Conservation (phyloP, 2,113 vertebrate species). For the Brienomyrus longianalis region DNA sequence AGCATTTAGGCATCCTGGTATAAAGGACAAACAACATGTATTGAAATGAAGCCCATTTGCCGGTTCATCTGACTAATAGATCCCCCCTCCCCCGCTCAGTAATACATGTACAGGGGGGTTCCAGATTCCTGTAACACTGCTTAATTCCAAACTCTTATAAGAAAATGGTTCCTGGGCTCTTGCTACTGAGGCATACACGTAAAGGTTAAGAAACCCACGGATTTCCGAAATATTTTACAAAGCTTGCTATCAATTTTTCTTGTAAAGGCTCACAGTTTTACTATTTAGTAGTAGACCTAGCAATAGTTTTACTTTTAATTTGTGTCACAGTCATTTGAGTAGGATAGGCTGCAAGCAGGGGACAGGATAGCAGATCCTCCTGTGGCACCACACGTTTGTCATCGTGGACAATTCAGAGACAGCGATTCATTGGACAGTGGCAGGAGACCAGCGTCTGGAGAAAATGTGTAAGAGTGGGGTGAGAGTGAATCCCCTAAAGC, state of each 20-base stretch:
- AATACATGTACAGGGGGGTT: background rate
- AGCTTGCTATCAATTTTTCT: background rate
- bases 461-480: background rate
- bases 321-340: background rate
- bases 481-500: background rate
- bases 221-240: background rate
- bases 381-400: background rate
- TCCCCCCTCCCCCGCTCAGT: background rate
- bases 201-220: background rate
- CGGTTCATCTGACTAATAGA: conserved; percentile 4
- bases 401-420: background rate
- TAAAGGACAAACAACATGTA: background rate
- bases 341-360: background rate
- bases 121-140: background rate
- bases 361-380: background rate
- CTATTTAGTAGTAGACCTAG: background rate
- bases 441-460: background rate
- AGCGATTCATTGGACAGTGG: background rate
- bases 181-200: background rate
- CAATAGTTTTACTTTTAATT: background rate
- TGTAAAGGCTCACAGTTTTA: background rate
- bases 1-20: background rate
- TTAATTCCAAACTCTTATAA: background rate
- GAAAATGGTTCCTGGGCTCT: background rate
- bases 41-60: background rate